Conservation (phyloP, 64 coral and sea anemone genomes). For the Pocillopora damicornis region DNA sequence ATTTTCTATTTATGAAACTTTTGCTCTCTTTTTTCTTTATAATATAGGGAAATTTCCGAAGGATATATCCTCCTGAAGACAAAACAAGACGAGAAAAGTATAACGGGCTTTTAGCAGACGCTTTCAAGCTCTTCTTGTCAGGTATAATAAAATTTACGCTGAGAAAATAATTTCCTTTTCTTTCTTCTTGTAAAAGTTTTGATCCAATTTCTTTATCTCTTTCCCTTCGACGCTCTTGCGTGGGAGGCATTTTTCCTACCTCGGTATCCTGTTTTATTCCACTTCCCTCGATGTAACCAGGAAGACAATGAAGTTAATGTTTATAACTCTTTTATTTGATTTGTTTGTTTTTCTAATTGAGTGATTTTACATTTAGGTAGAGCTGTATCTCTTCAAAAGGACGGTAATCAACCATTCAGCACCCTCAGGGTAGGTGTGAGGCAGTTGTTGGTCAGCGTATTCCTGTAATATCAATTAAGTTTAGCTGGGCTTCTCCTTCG, state of each 20-base stretch:
- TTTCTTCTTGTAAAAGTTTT: too few species aligned
- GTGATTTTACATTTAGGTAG: constrained; percentile 39
- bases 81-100: constrained; percentile 72
- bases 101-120: constrained; percentile 77
- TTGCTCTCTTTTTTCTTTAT: neutral
- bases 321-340: neutral
- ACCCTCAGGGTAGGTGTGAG: constrained; percentile 62
- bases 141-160: constrained; percentile 22
- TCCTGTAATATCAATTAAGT: too few species aligned
- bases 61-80: constrained; percentile 81
- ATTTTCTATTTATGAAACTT: neutral
- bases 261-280: too few species aligned
- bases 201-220: too few species aligned
- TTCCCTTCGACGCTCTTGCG: too few species aligned
- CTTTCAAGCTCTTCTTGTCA: constrained; percentile 88
- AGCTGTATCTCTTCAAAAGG: constrained; percentile 74
- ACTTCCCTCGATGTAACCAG: too few species aligned
- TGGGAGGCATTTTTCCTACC: too few species aligned
- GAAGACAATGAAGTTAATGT: neutral
- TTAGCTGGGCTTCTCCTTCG: neutral
- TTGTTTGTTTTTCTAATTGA: neutral
- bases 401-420: constrained; percentile 75
- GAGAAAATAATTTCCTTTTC: too few species aligned
- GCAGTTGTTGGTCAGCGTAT: too few species aligned
- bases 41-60: constrained; percentile 80